These are phyloP conservation scores for Sphaerodactylus townsendi DNA, from an alignment of 2,113 vertebrate genomes.

Conservation along the genomic window DNA sequence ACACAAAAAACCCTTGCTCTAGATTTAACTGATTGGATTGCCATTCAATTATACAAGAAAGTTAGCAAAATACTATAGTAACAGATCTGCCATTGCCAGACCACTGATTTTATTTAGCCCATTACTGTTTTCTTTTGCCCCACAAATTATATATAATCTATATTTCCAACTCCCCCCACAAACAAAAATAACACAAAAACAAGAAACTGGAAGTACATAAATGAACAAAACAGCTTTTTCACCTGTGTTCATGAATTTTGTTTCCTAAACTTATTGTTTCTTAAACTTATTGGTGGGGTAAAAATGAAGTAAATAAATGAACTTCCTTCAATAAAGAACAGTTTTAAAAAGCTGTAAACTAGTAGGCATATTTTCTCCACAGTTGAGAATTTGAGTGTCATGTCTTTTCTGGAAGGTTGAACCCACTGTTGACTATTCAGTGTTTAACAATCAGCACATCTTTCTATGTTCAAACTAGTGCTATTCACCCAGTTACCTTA, in stretches of 20 bases:
- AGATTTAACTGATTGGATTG: too few relatives aligned
- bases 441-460: not conserved
- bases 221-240: fast-evolving
- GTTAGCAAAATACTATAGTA: too few relatives aligned
- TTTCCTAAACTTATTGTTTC: not conserved
- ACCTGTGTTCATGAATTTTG: not conserved
- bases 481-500: not conserved
- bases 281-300: not conserved
- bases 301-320: too few relatives aligned
- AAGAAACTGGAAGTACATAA: fast-evolving
- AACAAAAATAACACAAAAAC: not conserved
- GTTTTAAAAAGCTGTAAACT: not conserved
- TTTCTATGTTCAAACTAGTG: not conserved
- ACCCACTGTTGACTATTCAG: not conserved
- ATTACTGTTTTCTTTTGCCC: too few relatives aligned
- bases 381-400: not conserved
- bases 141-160: fast-evolving
- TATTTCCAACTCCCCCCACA: fast-evolving
- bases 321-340: not conserved
- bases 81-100: too few relatives aligned
- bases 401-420: not conserved
- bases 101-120: too few relatives aligned
- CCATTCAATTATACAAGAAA: too few relatives aligned
- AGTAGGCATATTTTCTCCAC: not conserved
- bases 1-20: too few relatives aligned